Evolutionary conservation across 2,888 invertebrate species (phyloP).

Genomic region (Falcaria lacertinaria): DNA sequence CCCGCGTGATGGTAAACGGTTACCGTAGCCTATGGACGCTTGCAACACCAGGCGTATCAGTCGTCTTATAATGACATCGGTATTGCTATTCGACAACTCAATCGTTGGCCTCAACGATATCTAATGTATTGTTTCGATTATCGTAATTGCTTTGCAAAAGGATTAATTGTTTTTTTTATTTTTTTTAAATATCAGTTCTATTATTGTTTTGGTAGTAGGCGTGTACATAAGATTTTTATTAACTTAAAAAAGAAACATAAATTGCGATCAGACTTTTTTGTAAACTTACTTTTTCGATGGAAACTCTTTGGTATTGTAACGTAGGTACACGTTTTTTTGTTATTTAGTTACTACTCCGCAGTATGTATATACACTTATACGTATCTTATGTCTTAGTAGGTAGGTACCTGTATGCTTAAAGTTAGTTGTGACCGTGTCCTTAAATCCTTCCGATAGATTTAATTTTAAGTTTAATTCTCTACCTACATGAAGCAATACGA

Average conservation of each 20-base stretch:
- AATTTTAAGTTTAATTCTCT: constrained; percentile 35
- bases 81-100: constrained; percentile 2
- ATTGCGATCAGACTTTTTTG: constrained; percentile 2
- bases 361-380: constrained; percentile 56
- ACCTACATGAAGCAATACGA: constrained; percentile 24
- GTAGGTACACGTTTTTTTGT: constrained; percentile 60
- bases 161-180: constrained; percentile 50
- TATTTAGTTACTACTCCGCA: constrained; percentile 69
- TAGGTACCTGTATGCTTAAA: constrained; percentile 39
- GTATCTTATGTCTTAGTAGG: constrained; percentile 48
- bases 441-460: constrained; percentile 26
- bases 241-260: constrained; percentile 37
- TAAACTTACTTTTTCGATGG: constrained; percentile 4
- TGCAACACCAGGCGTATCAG: too few species aligned
- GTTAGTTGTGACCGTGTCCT: constrained; percentile 23
- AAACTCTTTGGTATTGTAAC: constrained; percentile 25
- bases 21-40: too few species aligned
- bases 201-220: constrained; percentile 57
- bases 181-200: constrained; percentile 39
- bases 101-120: constrained; percentile 27
- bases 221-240: constrained; percentile 78
- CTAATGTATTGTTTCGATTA: constrained; percentile 58
- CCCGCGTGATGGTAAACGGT: too few species aligned
- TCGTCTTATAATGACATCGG: constrained; percentile 8
- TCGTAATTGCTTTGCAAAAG: constrained; percentile 66